Evolutionary conservation across 2,888 invertebrate species (phyloP), one percentile per base, ranked within the genome.

Genomic region (Nemotelus nigrinus): DNA sequence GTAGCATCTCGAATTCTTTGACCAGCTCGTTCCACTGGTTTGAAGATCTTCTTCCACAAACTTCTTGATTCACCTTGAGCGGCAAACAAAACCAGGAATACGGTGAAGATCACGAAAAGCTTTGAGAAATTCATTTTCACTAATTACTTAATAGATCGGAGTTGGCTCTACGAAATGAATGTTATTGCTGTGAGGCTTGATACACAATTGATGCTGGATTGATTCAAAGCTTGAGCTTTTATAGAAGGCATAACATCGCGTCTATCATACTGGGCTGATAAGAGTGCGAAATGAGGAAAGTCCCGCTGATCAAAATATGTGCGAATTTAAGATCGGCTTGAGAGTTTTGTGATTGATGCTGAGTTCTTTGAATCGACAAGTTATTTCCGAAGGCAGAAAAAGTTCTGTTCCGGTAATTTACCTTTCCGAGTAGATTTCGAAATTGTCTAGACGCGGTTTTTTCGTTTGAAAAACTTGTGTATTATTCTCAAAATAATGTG

Each of bases 21-120:
- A 7, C 71, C 71, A 39, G 53, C 53, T 1, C 71, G 53, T 71
- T 71, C 71, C 76, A 76, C 64, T 64, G 64, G 64, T 53, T 76
- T 76, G 53, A 64, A 64, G 44, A 76, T 3, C 25, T 76, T 76
- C 63, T 76, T 76, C 76, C 64, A 76, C 53, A 45, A 76, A 70
- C 70, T 47, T 8, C 71, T 25, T 2, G 76, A 41, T 76, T 76
- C 76, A 65, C 53, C 55, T 43, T 76, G 76, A 43, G 65, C 65
- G 53, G 65, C 55, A 25, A 76, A 65, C 4, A 65, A 64, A 5
- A 76, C 53, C 2, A 76, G 48, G 53, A 76, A 41, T 53, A 76
- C 50, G 2, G 76, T 43, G 45, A 76, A 76, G 50, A 76, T 44
- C 6, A 71, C 25, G 76, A 76, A 65, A 25, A 76, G 41, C 55